phyloP scores from a whole-genome alignment of 2,797 vertebrate genomes.

The Tragopan temminckii region DNA sequence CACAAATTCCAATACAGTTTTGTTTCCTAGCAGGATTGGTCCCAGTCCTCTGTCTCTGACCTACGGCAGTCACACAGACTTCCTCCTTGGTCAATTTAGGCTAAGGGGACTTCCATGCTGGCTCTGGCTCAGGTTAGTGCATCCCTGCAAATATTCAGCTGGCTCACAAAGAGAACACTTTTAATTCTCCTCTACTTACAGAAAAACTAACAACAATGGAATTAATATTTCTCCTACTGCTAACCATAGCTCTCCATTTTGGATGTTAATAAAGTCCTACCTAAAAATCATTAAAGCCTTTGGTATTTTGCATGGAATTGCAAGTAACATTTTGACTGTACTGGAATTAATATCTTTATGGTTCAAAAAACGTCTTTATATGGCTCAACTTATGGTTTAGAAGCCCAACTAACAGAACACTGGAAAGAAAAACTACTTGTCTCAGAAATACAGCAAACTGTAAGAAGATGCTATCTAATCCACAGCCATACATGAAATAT shows the following conservation, averaged over 20 bases:
- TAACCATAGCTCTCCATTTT: not conserved
- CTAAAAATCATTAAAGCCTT: slow-evolving; percentile 10
- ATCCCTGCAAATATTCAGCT: not conserved
- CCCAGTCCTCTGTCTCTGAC: not conserved
- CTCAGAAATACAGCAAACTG: not conserved
- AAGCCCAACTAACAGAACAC: not conserved
- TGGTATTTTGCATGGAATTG: not conserved
- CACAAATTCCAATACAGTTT: not conserved
- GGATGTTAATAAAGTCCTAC: slow-evolving; percentile 9
- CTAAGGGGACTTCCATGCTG: not conserved
- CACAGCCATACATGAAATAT: not conserved
- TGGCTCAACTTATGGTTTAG: not conserved
- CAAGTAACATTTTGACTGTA: slow-evolving; percentile 15
- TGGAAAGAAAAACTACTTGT: not conserved
- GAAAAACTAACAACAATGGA: not conserved
- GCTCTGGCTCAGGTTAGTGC: not conserved
- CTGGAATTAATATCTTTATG: slow-evolving; percentile 3
- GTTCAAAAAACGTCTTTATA: not conserved
- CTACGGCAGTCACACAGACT: not conserved
- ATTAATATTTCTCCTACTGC: slow-evolving; percentile 16
- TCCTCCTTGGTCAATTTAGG: not conserved
- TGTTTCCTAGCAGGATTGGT: not conserved
- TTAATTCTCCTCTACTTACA: not conserved
- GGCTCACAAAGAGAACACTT: not conserved
- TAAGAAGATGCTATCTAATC: not conserved